These are phyloP conservation scores for Semotilus atromaculatus DNA, from an alignment of 2,797 vertebrate species.

Conservation along the genomic window DNA sequence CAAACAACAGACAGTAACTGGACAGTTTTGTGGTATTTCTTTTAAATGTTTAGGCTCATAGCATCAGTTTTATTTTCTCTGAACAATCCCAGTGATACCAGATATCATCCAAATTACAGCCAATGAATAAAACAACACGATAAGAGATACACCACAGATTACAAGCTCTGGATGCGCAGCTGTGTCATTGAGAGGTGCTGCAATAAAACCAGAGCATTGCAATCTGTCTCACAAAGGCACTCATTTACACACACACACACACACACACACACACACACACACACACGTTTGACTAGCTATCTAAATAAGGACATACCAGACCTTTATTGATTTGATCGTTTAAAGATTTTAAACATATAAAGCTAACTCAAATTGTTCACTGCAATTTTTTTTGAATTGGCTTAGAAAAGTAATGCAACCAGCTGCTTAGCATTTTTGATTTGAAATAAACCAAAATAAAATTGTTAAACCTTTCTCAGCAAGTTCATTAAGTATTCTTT, in stretches of 20 bases:
- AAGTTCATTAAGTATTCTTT: neutral
- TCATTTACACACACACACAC: neutral
- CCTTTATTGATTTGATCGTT: neutral
- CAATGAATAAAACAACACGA: constrained; percentile 65
- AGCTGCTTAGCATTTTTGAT: neutral
- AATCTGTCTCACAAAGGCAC: neutral
- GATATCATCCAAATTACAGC: constrained; percentile 42
- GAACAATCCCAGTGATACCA: constrained; percentile 45
- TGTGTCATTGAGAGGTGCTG: constrained; percentile 12
- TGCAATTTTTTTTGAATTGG: neutral
- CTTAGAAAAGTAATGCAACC: neutral
- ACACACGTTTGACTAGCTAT: neutral
- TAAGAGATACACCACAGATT: constrained; percentile 40
- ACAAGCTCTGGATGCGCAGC: constrained; percentile 28
- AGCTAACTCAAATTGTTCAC: neutral
- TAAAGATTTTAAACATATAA: neutral
- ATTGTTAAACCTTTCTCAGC: neutral
- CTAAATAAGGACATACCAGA: neutral
- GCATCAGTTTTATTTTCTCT: constrained; percentile 25
- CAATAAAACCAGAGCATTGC: constrained; percentile 18
- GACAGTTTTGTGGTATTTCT: neutral
- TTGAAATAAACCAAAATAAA: neutral
- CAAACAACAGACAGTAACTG: neutral
- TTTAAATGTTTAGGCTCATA: neutral
- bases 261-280: too few relatives aligned